A percentile compares a stretch with the other conserved stretches of the same genome.
These are phyloP conservation scores for Pterophyllum scalare DNA, from an alignment of 2,113 vertebrate genomes.

Conservation along the genomic window DNA sequence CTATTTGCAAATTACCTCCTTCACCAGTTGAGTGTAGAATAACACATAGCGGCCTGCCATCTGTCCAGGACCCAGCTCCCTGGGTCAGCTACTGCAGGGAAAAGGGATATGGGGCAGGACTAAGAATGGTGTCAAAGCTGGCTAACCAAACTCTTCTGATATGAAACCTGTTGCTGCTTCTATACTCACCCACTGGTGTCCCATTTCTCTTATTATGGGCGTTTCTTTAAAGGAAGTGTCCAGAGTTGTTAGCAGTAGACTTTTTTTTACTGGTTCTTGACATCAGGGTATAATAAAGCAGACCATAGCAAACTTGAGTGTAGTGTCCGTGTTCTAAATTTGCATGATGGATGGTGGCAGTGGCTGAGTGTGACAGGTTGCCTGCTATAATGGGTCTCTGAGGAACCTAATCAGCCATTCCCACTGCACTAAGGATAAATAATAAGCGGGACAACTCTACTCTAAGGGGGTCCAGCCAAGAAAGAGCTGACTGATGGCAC, in stretches of 20 bases:
- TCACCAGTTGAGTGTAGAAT: constrained; percentile 59
- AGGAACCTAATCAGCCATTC: constrained; percentile 77
- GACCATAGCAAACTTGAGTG: constrained; percentile 48
- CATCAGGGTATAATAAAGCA: constrained; percentile 63
- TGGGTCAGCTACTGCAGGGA: constrained; percentile 65
- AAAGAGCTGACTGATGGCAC: constrained; percentile 49
- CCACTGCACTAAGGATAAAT: constrained; percentile 69
- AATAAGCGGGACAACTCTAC: constrained; percentile 61
- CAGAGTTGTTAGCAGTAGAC: constrained; percentile 71
- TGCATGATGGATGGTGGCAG: constrained; percentile 80
- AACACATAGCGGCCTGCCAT: constrained; percentile 56
- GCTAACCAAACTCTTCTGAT: constrained; percentile 59
- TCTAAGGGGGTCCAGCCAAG: constrained; percentile 38
- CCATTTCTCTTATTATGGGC: constrained; percentile 69
- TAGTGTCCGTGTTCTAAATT: constrained; percentile 69
- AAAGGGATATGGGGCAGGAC: constrained; percentile 39
- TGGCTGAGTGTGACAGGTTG: constrained; percentile 71
- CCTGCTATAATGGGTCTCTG: constrained; percentile 77
- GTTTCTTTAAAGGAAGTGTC: constrained; percentile 65
- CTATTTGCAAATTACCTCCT: constrained; percentile 71
- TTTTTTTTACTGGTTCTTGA: constrained; percentile 68
- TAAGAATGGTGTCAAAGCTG: constrained; percentile 56
- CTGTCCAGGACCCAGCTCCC: constrained; percentile 52
- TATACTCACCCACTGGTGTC: constrained; percentile 48
- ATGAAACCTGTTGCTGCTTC: constrained; percentile 60